Percentiles rank a stretch among this genome's conserved stretches.
Conservation (phyloP, 1,140 invertebrate species). For the Anoplophora glabripennis region DNA sequence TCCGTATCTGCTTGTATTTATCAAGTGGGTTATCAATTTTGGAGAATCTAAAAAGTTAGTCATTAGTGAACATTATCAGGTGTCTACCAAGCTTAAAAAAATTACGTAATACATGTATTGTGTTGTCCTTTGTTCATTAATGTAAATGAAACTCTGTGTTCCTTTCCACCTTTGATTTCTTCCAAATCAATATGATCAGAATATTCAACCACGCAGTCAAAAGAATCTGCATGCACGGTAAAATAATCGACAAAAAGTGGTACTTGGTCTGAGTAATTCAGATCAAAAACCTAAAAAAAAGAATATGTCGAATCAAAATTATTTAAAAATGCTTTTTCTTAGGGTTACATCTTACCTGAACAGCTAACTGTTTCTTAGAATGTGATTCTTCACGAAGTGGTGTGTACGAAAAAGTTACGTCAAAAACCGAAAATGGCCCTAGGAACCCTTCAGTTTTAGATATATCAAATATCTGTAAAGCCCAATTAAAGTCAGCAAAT, state of each 20-base stretch:
- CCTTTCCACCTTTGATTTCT: slow-evolving; percentile 25
- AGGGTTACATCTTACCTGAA: slow-evolving; percentile 22
- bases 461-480: slow-evolving; percentile 25
- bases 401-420: slow-evolving; percentile 28
- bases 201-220: slow-evolving; percentile 24
- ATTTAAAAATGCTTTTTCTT: background rate
- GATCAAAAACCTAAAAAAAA: slow-evolving; percentile 34
- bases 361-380: slow-evolving; percentile 23
- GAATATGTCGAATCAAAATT: background rate
- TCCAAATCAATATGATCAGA: slow-evolving; percentile 24
- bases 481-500: slow-evolving; percentile 20
- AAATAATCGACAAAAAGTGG: slow-evolving; percentile 25
- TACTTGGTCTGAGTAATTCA: slow-evolving; percentile 14
- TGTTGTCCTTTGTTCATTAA: slow-evolving; percentile 23
- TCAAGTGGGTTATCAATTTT: background rate
- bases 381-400: slow-evolving; percentile 22
- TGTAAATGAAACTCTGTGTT: slow-evolving; percentile 17
- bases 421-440: slow-evolving; percentile 16
- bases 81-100: background rate
- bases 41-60: too few relatives aligned
- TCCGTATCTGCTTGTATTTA: slow-evolving; percentile 3
- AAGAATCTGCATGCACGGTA: slow-evolving; percentile 16
- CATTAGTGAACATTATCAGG: too few relatives aligned
- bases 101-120: slow-evolving; percentile 17
- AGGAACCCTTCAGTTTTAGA: slow-evolving; percentile 28